phyloP scores from a whole-genome alignment of 2,888 invertebrate genomes.

The Bembecia ichneumoniformis region DNA sequence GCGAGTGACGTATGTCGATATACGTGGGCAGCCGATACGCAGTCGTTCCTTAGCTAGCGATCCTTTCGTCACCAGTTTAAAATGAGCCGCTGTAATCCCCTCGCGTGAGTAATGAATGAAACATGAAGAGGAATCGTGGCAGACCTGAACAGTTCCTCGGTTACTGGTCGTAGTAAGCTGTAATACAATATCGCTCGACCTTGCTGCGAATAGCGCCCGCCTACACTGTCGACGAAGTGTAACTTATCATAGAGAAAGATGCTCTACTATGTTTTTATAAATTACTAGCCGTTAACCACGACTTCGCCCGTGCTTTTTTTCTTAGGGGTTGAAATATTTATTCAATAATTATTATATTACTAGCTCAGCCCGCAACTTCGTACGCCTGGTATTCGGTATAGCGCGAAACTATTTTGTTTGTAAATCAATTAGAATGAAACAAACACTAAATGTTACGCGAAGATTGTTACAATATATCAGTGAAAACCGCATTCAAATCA shows the following conservation, averaged over 20 bases:
- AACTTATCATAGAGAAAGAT: not conserved
- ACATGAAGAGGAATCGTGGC: constrained; percentile 3
- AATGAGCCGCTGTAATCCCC: constrained; percentile 26
- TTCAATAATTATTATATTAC: no score
- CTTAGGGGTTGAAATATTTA: no score
- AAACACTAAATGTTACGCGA: no score
- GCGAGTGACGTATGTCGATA: constrained; percentile 42
- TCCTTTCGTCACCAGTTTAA: constrained; percentile 28
- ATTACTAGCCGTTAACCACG: no score
- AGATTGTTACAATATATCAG: no score
- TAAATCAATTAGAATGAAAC: no score
- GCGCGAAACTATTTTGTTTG: no score
- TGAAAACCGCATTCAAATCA: no score
- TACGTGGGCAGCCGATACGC: constrained; percentile 42
- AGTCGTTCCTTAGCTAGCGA: constrained; percentile 23
- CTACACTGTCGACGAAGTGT: constrained; percentile 24
- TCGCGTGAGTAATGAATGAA: constrained; percentile 4
- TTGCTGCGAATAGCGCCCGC: constrained; percentile 67
- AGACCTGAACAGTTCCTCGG: constrained; percentile 15
- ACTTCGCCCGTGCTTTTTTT: no score
- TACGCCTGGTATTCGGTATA: no score
- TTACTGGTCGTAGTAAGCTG: constrained; percentile 34
- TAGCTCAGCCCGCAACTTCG: no score
- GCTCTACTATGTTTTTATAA: not conserved
- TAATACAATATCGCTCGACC: constrained; percentile 67